Evolutionary conservation across 2,113 vertebrate genomes (phyloP), one percentile per base, ranked within the genome.

Genomic region (Carassius carassius): DNA sequence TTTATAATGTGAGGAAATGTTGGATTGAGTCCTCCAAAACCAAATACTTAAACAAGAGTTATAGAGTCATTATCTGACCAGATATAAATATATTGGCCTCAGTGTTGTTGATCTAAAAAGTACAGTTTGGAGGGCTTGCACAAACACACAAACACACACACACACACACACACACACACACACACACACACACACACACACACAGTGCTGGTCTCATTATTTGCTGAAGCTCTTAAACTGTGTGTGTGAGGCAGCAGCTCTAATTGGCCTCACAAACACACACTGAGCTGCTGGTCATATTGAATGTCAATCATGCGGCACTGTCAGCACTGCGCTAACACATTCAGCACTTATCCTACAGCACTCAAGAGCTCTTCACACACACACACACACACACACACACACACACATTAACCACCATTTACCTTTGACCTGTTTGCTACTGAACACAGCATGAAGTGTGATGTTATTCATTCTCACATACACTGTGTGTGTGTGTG

Each of bases 261-360:
- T 70, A 70, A 70, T 70, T 70, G 67, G 67, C 67, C 67, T 41
- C 67, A 41, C 67, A 70, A 19, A 70, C 67, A 70, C 67, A 70
- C 67, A 21, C 35, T 2, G 67, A 70, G 67, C 67, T 70, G 67
- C 37, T 70, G 67, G 67, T 70, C 67, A 41, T 41, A 41, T 41
- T 70, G 67, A 70, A 70, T 70, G 67, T 70, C 67, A 70, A 41
- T 70, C 67, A 70, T 41, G 67, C 67, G 37, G 41, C 41, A 44
- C 41, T 41, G 41, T 41, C 41, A 41, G 32, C 67, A 37, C 19
- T 35, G 67, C 67, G 19, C 8, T 70, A 35, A 69, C 67, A 69
- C 67, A 37, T 37, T 4, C 67, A 70, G 67, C 67, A 70, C 35
- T 69, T 69, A 70, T 70, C 35, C 17, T 35, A 37, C 67, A 35